Percentiles rank a stretch among this genome's conserved stretches.
Evolutionary conservation across 2,888 invertebrate genomes (phyloP).

Genomic region (Macropis europaea): DNA sequence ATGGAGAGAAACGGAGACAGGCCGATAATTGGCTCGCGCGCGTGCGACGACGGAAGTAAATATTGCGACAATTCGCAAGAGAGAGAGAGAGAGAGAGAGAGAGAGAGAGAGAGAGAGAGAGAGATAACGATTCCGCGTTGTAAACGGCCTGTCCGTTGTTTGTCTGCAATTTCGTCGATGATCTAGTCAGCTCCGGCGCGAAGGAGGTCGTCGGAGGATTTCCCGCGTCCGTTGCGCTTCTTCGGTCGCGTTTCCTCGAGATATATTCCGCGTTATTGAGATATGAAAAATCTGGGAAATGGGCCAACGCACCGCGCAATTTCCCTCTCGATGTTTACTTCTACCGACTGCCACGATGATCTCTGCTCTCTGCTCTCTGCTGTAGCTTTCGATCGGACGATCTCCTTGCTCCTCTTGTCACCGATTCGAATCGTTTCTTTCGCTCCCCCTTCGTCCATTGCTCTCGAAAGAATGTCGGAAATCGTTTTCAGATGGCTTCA

Average conservation of each 20-base stretch:
- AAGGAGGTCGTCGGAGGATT: slow-evolving; percentile 8
- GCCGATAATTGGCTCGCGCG: not conserved
- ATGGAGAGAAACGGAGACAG: not conserved
- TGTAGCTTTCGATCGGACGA: slow-evolving; percentile 13
- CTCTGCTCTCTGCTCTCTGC: no score
- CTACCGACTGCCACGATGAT: no score
- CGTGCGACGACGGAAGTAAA: no score
- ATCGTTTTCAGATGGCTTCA: slow-evolving; percentile 84
- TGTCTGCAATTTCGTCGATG: slow-evolving; percentile 2
- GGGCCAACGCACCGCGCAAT: no score
- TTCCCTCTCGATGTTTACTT: no score
- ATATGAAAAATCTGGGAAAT: no score
- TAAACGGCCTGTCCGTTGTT: not conserved
- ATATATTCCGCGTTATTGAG: no score
- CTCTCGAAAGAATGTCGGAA: slow-evolving; percentile 75
- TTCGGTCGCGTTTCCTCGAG: no score
- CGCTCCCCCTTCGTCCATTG: not conserved
- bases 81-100: no score
- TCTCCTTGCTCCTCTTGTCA: not conserved
- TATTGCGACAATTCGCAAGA: not conserved
- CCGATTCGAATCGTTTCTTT: not conserved
- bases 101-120: no score
- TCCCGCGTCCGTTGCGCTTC: not conserved
- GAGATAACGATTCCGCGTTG: slow-evolving; percentile 3
- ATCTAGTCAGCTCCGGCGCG: not conserved